Percentiles rank a stretch among this genome's conserved stretches.
These are phyloP conservation scores for Paragorgia papillata DNA, from an alignment of 92 coral and sea anemone genomes.

Conservation along the genomic window DNA sequence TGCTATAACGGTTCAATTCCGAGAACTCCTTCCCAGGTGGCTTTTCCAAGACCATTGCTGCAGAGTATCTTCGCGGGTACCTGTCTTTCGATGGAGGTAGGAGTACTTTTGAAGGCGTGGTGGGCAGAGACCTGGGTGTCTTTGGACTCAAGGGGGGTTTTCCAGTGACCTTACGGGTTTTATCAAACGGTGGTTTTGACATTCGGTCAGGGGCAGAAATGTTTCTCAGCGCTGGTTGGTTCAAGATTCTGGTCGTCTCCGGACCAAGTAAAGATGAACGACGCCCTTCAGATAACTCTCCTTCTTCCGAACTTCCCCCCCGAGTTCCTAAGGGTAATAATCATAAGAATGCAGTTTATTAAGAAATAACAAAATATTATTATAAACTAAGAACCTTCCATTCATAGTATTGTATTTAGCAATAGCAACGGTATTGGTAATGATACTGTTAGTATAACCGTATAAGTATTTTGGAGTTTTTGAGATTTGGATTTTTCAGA, in stretches of 20 bases:
- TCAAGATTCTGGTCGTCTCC: not conserved
- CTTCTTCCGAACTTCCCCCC: not conserved
- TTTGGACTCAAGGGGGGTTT: constrained; percentile 37
- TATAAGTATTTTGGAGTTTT: no score
- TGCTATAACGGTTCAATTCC: not conserved
- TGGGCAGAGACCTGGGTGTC: not conserved
- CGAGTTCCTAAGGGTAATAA: not conserved
- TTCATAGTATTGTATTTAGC: no score
- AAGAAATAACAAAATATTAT: no score
- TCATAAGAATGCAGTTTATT: no score
- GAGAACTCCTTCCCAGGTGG: not conserved
- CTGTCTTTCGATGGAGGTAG: not conserved
- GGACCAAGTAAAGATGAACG: not conserved
- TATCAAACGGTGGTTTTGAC: constrained; percentile 3
- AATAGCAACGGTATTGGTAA: no score
- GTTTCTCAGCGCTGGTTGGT: not conserved
- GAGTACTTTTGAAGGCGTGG: not conserved
- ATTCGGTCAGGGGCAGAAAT: not conserved
- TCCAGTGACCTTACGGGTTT: constrained; percentile 26
- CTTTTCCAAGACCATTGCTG: constrained; percentile 16
- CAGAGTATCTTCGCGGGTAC: constrained; percentile 10
- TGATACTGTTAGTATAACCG: no score
- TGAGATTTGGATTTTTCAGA: no score
- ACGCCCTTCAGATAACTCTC: not conserved
- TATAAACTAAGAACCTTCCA: no score